Evolutionary conservation across 2,113 vertebrate species (phyloP).

Genomic region (Bothrops jararaca): DNA sequence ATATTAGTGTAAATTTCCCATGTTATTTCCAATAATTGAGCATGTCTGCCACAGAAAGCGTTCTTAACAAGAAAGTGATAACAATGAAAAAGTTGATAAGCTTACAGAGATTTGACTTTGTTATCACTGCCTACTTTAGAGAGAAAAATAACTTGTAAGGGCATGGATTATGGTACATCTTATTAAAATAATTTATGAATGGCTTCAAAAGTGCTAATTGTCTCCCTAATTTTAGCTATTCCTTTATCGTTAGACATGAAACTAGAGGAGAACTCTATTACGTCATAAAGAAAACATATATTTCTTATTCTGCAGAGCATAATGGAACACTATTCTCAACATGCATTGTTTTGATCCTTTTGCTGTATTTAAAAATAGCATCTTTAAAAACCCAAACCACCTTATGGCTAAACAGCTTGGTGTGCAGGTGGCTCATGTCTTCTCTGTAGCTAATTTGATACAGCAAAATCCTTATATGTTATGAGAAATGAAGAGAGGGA

Average conservation of each 20-base stretch:
- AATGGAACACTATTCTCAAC: background rate
- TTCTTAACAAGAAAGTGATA: constrained; percentile 41
- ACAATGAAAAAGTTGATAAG: constrained; percentile 47
- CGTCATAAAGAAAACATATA: background rate
- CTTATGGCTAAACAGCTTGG: background rate
- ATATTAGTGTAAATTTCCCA: constrained; percentile 48
- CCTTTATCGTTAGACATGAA: background rate
- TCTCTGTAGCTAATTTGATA: background rate
- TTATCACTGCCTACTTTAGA: constrained; percentile 18
- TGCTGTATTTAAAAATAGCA: background rate
- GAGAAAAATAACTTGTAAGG: background rate
- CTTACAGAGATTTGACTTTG: constrained; percentile 45
- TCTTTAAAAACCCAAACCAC: background rate
- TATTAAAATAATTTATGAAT: constrained; percentile 9
- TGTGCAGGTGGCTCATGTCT: background rate
- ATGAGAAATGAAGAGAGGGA: background rate
- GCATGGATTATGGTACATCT: constrained; percentile 17
- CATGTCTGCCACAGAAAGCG: constrained; percentile 14
- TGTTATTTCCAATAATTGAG: constrained; percentile 44
- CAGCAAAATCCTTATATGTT: background rate
- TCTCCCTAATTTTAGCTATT: background rate
- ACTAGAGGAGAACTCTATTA: background rate
- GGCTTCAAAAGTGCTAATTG: background rate
- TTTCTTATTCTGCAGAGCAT: background rate
- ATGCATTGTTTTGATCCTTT: background rate